Conservation (phyloP, 2,113 vertebrate species). For the Cardinalis cardinalis region DNA sequence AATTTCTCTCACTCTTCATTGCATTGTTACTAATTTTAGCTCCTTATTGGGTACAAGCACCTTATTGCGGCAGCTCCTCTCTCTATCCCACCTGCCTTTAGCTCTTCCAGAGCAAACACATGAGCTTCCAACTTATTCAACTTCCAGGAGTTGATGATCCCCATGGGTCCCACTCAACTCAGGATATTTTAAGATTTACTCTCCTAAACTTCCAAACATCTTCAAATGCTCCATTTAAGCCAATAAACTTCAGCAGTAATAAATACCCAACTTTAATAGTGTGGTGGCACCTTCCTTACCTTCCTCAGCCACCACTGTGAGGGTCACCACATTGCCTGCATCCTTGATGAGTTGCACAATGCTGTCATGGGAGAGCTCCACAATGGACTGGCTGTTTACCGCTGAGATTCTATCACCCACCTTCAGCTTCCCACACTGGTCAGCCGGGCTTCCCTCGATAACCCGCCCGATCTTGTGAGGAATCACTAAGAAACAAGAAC, state of each 20-base stretch:
- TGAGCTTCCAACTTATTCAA: background rate
- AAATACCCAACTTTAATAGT: fast-evolving
- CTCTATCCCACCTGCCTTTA: background rate
- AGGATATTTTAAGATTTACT: background rate
- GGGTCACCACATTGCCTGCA: slow-evolving; percentile 86
- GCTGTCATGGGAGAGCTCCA: slow-evolving; percentile 91
- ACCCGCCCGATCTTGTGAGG: slow-evolving; percentile 98
- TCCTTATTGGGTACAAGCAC: background rate
- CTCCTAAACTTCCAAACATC: background rate
- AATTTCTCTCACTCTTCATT: background rate
- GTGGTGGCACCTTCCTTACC: slow-evolving; percentile 68
- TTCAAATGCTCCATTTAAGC: background rate
- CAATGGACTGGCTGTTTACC: slow-evolving; percentile 89
- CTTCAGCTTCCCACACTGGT: slow-evolving; percentile 88
- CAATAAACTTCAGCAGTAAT: background rate
- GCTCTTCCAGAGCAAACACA: background rate
- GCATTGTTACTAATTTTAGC: background rate
- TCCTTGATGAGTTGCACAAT: slow-evolving; percentile 98
- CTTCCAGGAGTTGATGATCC: background rate
- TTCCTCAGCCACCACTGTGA: slow-evolving; percentile 92
- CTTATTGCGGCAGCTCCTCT: background rate
- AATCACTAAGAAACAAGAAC: slow-evolving; percentile 77
- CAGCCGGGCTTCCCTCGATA: slow-evolving; percentile 93
- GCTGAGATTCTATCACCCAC: slow-evolving; percentile 95
- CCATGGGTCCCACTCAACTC: background rate